Percentiles rank a stretch among this genome's conserved stretches.
phyloP scores from a whole-genome alignment of 2,113 vertebrate genomes.

The Epinephelus cyanopodus region DNA sequence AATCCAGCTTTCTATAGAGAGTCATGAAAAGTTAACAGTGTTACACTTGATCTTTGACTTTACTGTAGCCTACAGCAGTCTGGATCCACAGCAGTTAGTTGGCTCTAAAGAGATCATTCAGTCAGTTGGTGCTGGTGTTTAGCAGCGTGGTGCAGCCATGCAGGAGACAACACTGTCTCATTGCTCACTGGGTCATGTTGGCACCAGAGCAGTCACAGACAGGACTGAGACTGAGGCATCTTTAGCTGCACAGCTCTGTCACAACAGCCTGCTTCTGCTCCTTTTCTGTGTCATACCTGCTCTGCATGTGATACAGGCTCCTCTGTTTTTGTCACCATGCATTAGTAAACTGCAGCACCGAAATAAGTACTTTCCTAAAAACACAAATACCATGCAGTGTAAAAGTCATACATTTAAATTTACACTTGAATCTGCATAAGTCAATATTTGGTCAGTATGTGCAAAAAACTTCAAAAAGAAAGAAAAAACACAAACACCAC shows the following conservation, averaged over 20 bases:
- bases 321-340: not conserved
- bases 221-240: not conserved
- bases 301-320: not conserved
- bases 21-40: not conserved
- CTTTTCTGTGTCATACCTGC: slow-evolving; percentile 12
- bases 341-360: not conserved
- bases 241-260: not conserved
- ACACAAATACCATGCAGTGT: not conserved
- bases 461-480: not conserved
- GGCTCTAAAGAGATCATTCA: not conserved
- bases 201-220: not conserved
- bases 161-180: not conserved
- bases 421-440: not conserved
- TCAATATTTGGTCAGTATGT: not conserved
- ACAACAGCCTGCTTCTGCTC: not conserved
- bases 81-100: not conserved
- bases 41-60: not conserved
- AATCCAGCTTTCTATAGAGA: not conserved
- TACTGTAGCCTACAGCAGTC: not conserved
- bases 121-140: not conserved
- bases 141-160: slow-evolving; percentile 15
- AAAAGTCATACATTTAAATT: not conserved
- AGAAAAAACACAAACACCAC: too few relatives aligned
- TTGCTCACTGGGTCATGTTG: slow-evolving; percentile 2
- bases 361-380: not conserved